A percentile compares a stretch with the other conserved stretches of the same genome.
These are phyloP conservation scores for Lepidothrix coronata DNA, from an alignment of 2,113 vertebrate species.

Conservation along the genomic window DNA sequence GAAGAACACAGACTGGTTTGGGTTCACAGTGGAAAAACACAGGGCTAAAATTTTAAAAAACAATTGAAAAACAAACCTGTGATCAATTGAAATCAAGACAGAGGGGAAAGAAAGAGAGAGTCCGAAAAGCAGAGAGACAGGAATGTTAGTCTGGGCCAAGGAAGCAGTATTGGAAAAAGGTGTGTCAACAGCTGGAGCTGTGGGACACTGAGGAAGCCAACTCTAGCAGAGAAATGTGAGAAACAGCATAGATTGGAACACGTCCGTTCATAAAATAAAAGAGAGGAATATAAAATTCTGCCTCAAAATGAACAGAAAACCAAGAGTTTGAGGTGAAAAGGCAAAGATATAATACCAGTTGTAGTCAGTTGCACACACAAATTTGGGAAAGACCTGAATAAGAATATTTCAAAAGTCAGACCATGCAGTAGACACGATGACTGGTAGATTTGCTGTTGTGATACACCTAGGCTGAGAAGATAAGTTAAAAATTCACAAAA, in stretches of 20 bases:
- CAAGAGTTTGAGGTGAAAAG: background rate
- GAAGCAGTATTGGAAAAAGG: background rate
- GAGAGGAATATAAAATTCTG: background rate
- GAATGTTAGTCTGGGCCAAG: background rate
- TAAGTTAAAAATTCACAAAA: background rate
- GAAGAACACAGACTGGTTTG: background rate
- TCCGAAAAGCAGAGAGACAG: background rate
- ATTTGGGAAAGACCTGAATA: background rate
- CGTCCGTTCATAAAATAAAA: background rate
- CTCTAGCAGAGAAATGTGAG: background rate
- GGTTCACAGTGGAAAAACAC: conserved; percentile 4
- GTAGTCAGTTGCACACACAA: background rate
- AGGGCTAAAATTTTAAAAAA: background rate
- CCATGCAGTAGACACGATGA: background rate
- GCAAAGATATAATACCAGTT: background rate
- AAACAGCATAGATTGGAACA: background rate
- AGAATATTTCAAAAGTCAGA: background rate
- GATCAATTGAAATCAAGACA: background rate
- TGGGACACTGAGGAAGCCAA: background rate
- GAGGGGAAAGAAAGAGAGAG: background rate
- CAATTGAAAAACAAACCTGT: background rate
- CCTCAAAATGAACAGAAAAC: background rate
- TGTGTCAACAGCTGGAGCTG: background rate
- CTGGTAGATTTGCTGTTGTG: background rate
- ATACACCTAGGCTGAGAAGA: background rate